Evolutionary conservation across 1,140 invertebrate genomes (phyloP).

Genomic region (Conopomorpha cramerella): DNA sequence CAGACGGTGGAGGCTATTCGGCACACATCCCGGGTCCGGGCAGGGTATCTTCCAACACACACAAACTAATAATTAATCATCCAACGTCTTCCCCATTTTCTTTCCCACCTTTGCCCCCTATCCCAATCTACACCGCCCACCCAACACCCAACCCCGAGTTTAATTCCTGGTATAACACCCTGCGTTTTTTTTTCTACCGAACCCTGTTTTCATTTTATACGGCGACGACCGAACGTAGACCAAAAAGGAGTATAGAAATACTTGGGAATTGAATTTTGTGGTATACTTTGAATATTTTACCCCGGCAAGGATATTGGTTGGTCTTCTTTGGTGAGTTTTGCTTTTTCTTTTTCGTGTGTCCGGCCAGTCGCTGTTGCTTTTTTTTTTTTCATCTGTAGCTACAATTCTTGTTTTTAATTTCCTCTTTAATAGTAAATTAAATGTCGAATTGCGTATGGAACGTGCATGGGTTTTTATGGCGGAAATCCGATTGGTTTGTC

Average conservation of each 20-base stretch:
- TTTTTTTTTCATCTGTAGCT: background rate
- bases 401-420: background rate
- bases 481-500: no score
- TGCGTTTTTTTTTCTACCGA: constrained; percentile 41
- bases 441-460: no score
- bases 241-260: constrained; percentile 25
- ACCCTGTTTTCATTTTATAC: constrained; percentile 53
- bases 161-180: constrained; percentile 36
- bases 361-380: background rate
- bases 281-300: constrained; percentile 48
- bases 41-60: constrained; percentile 41
- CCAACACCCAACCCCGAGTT: constrained; percentile 21
- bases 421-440: no score
- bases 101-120: no score
- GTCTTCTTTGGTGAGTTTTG: constrained; percentile 6
- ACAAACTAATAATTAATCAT: constrained; percentile 57
- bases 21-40: constrained; percentile 16
- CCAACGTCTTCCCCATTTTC: constrained; percentile 31
- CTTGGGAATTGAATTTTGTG: constrained; percentile 56
- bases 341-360: background rate
- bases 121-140: no score
- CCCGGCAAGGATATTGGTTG: constrained; percentile 30
- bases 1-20: no score
- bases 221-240: constrained; percentile 22
- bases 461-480: no score